phyloP scores from a whole-genome alignment of 2,888 invertebrate species.

The Agrilus mali region DNA sequence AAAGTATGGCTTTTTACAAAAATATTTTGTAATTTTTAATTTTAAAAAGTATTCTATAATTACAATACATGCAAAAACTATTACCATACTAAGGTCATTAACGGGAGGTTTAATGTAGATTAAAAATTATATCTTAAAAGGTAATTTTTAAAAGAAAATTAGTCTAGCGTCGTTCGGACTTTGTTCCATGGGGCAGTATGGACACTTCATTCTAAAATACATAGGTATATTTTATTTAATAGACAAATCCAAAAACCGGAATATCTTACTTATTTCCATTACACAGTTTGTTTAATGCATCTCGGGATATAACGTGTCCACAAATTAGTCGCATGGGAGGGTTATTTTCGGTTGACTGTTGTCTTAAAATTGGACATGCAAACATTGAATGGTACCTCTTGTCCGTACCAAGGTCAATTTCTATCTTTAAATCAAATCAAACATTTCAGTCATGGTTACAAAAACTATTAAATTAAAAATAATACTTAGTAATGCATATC shows the following conservation, averaged over 20 bases:
- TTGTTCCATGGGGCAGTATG: slow-evolving; percentile 97
- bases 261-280: slow-evolving; percentile 76
- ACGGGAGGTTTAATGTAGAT: no score
- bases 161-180: slow-evolving; percentile 83
- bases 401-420: slow-evolving; percentile 84
- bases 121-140: no score
- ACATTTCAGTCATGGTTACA: neutral
- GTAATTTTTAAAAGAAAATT: slow-evolving; percentile 66
- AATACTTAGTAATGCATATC: neutral
- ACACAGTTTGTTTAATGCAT: slow-evolving; percentile 91
- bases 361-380: slow-evolving; percentile 95
- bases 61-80: no score
- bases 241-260: neutral
- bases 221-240: slow-evolving; percentile 8
- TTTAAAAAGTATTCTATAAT: no score
- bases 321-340: slow-evolving; percentile 95
- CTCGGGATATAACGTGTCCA: slow-evolving; percentile 95
- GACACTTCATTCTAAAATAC: slow-evolving; percentile 84
- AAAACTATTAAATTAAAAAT: neutral
- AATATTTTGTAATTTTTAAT: no score
- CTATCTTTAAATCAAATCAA: slow-evolving; percentile 51
- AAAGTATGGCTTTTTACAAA: no score
- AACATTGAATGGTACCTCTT: slow-evolving; percentile 95
- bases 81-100: no score
- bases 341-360: slow-evolving; percentile 90